phyloP scores from a whole-genome alignment of 1,140 invertebrate species.

The Drosophila erecta region DNA sequence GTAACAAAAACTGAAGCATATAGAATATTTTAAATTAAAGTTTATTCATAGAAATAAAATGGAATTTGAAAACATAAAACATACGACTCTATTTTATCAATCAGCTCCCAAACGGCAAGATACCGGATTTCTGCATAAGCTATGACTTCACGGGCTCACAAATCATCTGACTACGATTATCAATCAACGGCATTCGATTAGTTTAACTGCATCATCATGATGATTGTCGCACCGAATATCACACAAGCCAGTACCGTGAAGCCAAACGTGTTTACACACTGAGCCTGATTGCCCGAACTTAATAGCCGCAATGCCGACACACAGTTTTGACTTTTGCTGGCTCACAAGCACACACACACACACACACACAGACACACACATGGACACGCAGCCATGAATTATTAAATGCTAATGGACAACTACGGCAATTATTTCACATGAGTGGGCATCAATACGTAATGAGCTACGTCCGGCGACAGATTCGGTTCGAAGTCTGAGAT shows the following conservation, averaged over 20 bases:
- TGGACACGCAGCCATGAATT: slow-evolving; percentile 59
- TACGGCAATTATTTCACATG: slow-evolving; percentile 77
- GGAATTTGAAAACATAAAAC: slow-evolving; percentile 50
- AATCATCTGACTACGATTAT: slow-evolving; percentile 6
- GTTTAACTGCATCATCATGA: slow-evolving; percentile 14
- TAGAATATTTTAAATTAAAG: slow-evolving; percentile 66
- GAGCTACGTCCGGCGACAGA: slow-evolving; percentile 42
- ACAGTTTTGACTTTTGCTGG: slow-evolving; percentile 32
- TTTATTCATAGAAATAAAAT: slow-evolving; percentile 68
- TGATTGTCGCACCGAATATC: slow-evolving; percentile 20
- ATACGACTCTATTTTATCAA: neutral
- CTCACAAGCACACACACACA: slow-evolving; percentile 5
- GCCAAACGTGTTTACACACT: slow-evolving; percentile 44
- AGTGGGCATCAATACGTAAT: slow-evolving; percentile 73
- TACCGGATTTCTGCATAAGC: neutral
- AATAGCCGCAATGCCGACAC: slow-evolving; percentile 42
- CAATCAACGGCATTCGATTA: slow-evolving; percentile 18
- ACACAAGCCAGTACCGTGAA: slow-evolving; percentile 2
- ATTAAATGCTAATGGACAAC: slow-evolving; percentile 72
- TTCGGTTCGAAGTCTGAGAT: slow-evolving; percentile 36
- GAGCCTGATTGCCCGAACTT: slow-evolving; percentile 36
- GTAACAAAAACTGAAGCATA: slow-evolving; percentile 27
- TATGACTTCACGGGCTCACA: neutral
- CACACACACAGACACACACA: slow-evolving; percentile 6
- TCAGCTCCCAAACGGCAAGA: neutral